Conservation (phyloP, 2,113 vertebrate genomes). For the Pollimyrus isidori region DNA sequence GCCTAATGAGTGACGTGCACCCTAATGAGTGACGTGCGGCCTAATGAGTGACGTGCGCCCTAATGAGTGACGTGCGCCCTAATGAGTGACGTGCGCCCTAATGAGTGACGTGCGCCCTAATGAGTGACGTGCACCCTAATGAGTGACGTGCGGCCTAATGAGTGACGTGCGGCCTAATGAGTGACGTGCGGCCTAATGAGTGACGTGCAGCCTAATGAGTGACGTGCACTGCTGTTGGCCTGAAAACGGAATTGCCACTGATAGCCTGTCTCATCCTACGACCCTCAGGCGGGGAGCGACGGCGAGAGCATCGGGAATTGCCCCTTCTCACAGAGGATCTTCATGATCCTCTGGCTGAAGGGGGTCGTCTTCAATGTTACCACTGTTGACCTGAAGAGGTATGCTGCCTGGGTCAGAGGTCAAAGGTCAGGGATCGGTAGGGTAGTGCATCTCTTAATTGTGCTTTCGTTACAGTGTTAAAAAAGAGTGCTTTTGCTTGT, state of each 20-base stretch:
- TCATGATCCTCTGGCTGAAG: conserved; percentile 99
- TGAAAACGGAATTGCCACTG: background rate
- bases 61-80: no score
- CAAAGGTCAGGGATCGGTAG: background rate
- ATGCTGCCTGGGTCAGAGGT: conserved; percentile 28
- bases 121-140: background rate
- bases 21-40: no score
- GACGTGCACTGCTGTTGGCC: background rate
- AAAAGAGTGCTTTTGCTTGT: no score
- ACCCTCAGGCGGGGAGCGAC: conserved; percentile 77
- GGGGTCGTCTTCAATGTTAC: conserved; percentile 98
- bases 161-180: background rate
- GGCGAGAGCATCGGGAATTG: conserved; percentile 98
- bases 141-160: background rate
- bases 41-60: no score
- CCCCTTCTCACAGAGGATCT: conserved; percentile 94
- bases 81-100: no score
- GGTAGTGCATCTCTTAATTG: background rate
- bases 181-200: no score
- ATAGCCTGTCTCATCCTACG: background rate
- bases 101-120: background rate
- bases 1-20: no score
- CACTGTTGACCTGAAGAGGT: conserved; percentile 96
- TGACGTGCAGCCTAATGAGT: no score
- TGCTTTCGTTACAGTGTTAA: background rate